phyloP scores from a whole-genome alignment of 64 coral and sea anemone genomes.

The Pocillopora verrucosa region DNA sequence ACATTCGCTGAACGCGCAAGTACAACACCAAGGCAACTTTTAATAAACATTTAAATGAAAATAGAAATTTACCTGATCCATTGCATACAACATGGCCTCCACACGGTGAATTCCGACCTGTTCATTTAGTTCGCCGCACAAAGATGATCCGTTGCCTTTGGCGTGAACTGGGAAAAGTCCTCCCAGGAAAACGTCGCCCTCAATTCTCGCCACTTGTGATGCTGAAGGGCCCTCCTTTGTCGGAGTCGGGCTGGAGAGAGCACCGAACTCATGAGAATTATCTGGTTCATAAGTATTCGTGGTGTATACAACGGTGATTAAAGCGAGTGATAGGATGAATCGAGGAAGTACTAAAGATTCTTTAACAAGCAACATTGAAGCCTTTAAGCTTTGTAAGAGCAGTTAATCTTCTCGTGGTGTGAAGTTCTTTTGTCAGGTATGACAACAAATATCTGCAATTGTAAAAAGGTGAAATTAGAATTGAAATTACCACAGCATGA shows the following conservation, averaged over 20 bases:
- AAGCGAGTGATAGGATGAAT: not conserved
- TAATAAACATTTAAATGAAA: not conserved
- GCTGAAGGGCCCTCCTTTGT: not conserved
- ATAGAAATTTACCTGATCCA: conserved; percentile 59
- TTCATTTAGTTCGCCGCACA: conserved; percentile 68
- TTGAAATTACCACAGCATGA: not conserved
- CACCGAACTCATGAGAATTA: not conserved
- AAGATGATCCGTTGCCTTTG: conserved; percentile 1
- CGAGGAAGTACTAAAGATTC: not conserved
- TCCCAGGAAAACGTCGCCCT: conserved; percentile 68
- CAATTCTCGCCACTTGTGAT: not conserved
- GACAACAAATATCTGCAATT: conserved; percentile 2
- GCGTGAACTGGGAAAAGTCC: conserved; percentile 69
- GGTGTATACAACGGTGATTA: not conserved
- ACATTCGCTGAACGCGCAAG: no score
- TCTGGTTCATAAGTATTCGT: not conserved
- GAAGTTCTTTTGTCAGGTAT: not conserved
- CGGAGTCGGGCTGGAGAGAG: not conserved
- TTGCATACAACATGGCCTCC: conserved; percentile 89
- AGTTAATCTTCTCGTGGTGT: not conserved
- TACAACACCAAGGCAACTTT: not conserved
- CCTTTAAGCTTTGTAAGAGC: not conserved
- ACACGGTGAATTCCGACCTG: conserved; percentile 91
- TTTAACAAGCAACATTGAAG: not conserved
- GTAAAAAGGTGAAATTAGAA: not conserved